phyloP scores from a whole-genome alignment of 2,888 invertebrate species.

The Cyclophora albipunctata region DNA sequence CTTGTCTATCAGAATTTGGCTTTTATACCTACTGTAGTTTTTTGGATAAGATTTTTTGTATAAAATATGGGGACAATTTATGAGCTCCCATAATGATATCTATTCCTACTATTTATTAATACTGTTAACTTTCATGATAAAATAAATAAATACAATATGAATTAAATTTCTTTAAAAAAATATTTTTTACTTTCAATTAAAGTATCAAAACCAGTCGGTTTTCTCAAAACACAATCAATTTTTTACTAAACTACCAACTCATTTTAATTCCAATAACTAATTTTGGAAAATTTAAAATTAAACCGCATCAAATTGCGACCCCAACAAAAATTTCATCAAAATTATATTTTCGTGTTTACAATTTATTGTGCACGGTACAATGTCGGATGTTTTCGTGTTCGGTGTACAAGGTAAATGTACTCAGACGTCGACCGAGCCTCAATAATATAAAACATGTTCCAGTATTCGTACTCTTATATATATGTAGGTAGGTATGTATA shows the following conservation, averaged over 20 bases:
- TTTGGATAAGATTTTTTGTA: not conserved
- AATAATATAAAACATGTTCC: slow-evolving; percentile 69
- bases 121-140: no score
- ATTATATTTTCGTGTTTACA: slow-evolving; percentile 4
- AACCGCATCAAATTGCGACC: no score
- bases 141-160: no score
- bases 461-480: slow-evolving; percentile 45
- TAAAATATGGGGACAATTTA: not conserved
- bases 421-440: slow-evolving; percentile 43
- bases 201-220: no score
- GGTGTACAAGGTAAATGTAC: slow-evolving; percentile 60
- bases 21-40: not conserved
- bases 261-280: no score
- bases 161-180: no score
- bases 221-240: no score
- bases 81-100: not conserved
- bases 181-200: no score
- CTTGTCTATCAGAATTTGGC: not conserved
- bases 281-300: no score
- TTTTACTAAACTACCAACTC: no score
- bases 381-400: slow-evolving; percentile 17
- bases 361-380: slow-evolving; percentile 30
- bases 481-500: slow-evolving; percentile 2
- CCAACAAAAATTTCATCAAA: slow-evolving; percentile 1
- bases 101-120: no score